Percentiles rank a stretch among this genome's conserved stretches.
phyloP scores from a whole-genome alignment of 2,888 invertebrate genomes.

The Pyrrhia umbra region DNA sequence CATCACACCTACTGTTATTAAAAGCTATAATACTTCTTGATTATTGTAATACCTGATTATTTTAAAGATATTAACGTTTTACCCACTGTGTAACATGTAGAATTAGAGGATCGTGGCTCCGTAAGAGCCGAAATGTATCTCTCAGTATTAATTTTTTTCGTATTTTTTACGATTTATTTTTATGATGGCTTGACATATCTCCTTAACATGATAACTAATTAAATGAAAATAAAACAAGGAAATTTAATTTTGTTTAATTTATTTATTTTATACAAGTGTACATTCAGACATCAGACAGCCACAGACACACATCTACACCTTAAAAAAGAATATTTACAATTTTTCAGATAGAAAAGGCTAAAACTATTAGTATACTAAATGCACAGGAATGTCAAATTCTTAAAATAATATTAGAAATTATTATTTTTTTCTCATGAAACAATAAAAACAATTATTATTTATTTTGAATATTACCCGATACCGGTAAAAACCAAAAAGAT shows the following conservation, averaged over 20 bases:
- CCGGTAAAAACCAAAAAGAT: conserved; percentile 6
- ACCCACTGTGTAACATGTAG: no score
- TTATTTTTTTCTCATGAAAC: neutral
- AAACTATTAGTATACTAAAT: conserved; percentile 74
- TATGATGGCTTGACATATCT: no score
- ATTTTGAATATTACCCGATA: conserved; percentile 37
- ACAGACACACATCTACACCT: conserved; percentile 66
- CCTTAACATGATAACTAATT: no score
- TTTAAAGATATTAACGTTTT: no score
- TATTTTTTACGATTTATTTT: no score
- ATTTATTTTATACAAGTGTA: conserved; percentile 50
- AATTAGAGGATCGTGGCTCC: no score
- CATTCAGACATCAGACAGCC: conserved; percentile 65
- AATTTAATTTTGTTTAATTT: conserved; percentile 41
- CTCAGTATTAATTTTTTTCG: no score
- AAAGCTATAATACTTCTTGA: no score
- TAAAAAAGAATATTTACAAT: conserved; percentile 71
- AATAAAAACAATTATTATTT: conserved; percentile 5
- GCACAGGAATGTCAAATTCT: conserved; percentile 82
- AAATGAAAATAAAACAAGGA: no score
- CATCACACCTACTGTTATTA: no score
- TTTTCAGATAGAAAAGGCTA: conserved; percentile 66
- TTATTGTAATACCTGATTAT: no score
- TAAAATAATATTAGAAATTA: conserved; percentile 35
- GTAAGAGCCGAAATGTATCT: no score